Percentiles rank a stretch among this genome's conserved stretches.
These are phyloP conservation scores for Hypsibius dujardini DNA, from an alignment of 1,140 invertebrate genomes.

Conservation along the genomic window DNA sequence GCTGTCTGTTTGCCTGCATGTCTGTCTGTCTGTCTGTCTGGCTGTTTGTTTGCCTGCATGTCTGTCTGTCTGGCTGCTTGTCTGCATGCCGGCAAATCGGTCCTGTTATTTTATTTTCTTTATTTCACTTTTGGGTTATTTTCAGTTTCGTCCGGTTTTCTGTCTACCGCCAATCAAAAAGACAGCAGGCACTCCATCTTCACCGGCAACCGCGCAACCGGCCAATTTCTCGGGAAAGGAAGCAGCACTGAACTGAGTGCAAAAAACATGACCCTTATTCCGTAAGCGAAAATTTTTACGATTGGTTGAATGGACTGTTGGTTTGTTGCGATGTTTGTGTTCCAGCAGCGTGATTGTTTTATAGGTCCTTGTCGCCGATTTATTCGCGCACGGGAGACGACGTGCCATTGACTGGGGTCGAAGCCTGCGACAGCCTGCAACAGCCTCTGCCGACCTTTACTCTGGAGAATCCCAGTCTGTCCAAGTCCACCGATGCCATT, in stretches of 20 bases:
- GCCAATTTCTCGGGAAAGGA: too few relatives aligned
- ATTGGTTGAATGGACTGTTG: neutral
- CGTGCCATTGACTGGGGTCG: neutral
- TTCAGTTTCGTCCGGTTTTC: neutral
- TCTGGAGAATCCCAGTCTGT: neutral
- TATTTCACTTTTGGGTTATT: neutral
- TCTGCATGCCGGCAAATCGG: too few relatives aligned
- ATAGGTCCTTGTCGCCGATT: slow-evolving; percentile 1
- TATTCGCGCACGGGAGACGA: slow-evolving; percentile 1
- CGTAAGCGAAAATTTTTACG: too few relatives aligned
- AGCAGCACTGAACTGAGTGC: too few relatives aligned
- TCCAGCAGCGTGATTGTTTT: neutral
- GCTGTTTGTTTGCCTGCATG: too few relatives aligned
- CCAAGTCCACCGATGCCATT: slow-evolving; percentile 1
- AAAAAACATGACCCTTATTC: too few relatives aligned
- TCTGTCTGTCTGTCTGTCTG: too few relatives aligned
- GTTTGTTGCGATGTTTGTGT: neutral
- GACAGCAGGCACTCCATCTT: neutral
- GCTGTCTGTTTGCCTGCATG: too few relatives aligned
- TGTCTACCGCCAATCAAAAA: slow-evolving; percentile 5
- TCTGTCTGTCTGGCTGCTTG: too few relatives aligned
- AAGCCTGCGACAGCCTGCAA: neutral
- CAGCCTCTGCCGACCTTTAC: neutral
- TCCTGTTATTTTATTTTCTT: too few relatives aligned
- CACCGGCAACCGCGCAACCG: neutral